A percentile compares a stretch with the other conserved stretches of the same genome.
Conservation (phyloP, 2,113 vertebrate genomes). For the Hemiscyllium ocellatum region DNA sequence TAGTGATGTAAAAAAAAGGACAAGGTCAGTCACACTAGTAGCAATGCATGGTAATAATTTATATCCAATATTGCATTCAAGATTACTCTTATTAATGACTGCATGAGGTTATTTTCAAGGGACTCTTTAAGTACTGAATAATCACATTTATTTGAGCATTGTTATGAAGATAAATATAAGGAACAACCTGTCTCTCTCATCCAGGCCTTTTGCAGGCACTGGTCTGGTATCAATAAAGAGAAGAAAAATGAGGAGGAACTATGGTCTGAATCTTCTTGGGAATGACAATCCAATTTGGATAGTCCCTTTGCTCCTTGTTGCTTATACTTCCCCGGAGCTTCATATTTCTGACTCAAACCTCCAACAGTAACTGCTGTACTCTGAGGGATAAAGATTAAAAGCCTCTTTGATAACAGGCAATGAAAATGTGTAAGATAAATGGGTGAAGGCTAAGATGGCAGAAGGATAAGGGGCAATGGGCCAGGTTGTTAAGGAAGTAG, state of each 20-base stretch:
- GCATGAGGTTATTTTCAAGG: not conserved
- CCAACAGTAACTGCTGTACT: too few relatives aligned
- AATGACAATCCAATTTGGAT: too few relatives aligned
- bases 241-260: not conserved
- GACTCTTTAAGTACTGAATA: not conserved
- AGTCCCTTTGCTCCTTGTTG: too few relatives aligned
- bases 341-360: too few relatives aligned
- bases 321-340: too few relatives aligned
- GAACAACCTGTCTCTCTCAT: not conserved
- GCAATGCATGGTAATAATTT: not conserved
- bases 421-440: too few relatives aligned
- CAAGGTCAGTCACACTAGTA: not conserved
- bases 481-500: too few relatives aligned
- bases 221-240: not conserved
- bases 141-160: not conserved
- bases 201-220: not conserved
- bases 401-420: too few relatives aligned
- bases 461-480: too few relatives aligned
- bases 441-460: too few relatives aligned
- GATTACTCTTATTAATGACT: not conserved
- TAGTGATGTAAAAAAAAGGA: not conserved
- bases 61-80: not conserved
- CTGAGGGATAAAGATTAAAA: too few relatives aligned
- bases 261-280: too few relatives aligned
- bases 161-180: not conserved